A percentile compares a stretch with the other conserved stretches of the same genome.
Evolutionary conservation across 2,888 invertebrate genomes (phyloP).

Genomic region (Heteromurus nitidus): DNA sequence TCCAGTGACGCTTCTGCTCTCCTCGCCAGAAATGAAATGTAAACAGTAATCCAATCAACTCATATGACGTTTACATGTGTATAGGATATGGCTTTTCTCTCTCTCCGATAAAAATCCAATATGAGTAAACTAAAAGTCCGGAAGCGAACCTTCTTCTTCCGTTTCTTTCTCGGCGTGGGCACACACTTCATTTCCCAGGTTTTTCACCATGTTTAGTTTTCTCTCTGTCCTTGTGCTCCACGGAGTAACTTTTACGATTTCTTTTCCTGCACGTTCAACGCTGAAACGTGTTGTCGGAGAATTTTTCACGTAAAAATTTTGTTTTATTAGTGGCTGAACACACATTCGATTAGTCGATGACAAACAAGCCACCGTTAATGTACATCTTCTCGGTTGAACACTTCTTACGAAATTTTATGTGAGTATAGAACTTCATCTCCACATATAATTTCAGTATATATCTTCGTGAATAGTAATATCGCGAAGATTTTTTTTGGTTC

Average conservation of each 20-base stretch:
- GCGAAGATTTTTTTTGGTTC: no score
- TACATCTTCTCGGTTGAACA: not conserved
- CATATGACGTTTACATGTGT: not conserved
- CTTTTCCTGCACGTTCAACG: not conserved
- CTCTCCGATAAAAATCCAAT: not conserved
- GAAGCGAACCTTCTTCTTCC: not conserved
- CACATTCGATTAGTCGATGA: conserved; percentile 43
- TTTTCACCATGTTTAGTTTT: not conserved
- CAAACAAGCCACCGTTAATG: conserved; percentile 14
- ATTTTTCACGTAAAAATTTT: conserved; percentile 5
- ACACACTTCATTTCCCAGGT: not conserved
- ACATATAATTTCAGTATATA: no score
- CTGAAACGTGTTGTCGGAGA: not conserved
- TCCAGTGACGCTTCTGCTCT: no score
- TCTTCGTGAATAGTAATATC: no score
- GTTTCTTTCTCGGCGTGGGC: not conserved
- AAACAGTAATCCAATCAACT: conserved; percentile 15
- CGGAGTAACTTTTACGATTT: no score
- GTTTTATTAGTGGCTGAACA: conserved; percentile 38
- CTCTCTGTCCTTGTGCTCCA: not conserved
- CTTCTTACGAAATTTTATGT: not conserved
- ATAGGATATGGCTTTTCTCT: not conserved
- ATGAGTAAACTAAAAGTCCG: not conserved
- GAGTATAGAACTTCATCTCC: not conserved
- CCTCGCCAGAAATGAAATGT: conserved; percentile 13